phyloP scores from a whole-genome alignment of 1,140 invertebrate genomes.

The Trissolcus basalis region DNA sequence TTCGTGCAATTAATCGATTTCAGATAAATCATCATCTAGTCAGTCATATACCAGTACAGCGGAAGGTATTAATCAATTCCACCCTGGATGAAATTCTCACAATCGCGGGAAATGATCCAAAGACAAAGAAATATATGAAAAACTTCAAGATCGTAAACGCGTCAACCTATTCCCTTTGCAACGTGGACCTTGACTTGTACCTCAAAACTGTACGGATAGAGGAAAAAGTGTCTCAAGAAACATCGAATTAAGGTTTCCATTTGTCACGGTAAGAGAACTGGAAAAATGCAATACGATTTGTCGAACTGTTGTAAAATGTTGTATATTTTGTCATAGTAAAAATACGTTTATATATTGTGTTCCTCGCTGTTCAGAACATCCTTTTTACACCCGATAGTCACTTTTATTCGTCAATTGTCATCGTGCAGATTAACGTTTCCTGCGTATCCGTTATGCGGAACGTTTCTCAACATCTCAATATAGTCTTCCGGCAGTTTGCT shows the following conservation, averaged over 20 bases:
- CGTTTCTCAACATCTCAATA: conserved; percentile 78
- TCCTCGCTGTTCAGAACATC: no score
- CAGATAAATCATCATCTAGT: conserved; percentile 74
- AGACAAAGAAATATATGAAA: conserved; percentile 46
- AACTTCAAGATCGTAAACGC: conserved; percentile 48
- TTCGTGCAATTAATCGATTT: conserved; percentile 3
- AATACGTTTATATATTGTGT: no score
- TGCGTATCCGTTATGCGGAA: conserved; percentile 82
- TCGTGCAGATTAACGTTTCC: conserved; percentile 68
- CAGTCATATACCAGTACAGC: not conserved
- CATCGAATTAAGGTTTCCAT: no score
- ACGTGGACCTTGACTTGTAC: conserved; percentile 58
- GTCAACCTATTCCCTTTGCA: conserved; percentile 50
- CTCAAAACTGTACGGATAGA: conserved; percentile 51
- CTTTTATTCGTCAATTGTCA: conserved; percentile 4
- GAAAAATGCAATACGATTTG: no score
- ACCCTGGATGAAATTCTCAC: conserved; percentile 75
- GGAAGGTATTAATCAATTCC: not conserved
- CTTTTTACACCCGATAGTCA: no score
- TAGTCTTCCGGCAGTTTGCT: conserved; percentile 83
- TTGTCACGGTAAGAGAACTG: no score
- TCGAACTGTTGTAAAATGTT: no score
- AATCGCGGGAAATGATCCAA: conserved; percentile 72
- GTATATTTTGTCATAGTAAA: no score
- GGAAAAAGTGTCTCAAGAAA: conserved; percentile 24